These are phyloP conservation scores for Ptilonorhynchus violaceus DNA, from an alignment of 2,113 vertebrate species.

Conservation along the genomic window DNA sequence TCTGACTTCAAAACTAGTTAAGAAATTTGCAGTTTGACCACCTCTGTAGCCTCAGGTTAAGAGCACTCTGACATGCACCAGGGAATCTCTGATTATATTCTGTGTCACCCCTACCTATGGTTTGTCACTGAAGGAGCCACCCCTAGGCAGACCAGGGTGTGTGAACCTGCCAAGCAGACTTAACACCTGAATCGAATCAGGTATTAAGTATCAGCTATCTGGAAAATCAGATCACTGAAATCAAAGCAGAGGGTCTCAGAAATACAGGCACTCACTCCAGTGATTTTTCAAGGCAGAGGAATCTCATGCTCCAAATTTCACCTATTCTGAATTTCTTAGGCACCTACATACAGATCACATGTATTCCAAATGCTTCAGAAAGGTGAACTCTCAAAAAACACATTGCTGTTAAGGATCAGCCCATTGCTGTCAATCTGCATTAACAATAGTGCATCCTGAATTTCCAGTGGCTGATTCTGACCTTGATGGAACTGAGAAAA, in stretches of 20 bases:
- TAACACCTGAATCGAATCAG: neutral
- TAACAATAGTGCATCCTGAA: neutral
- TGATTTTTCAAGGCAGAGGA: neutral
- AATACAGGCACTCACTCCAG: neutral
- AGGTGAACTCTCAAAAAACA: neutral
- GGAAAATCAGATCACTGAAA: neutral
- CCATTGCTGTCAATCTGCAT: neutral
- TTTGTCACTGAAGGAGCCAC: neutral
- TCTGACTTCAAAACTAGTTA: neutral
- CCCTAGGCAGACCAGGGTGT: neutral
- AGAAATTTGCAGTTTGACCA: neutral
- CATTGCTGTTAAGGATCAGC: neutral
- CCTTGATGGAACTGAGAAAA: neutral
- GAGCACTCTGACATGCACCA: neutral
- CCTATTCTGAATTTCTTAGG: neutral
- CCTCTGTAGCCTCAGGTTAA: neutral
- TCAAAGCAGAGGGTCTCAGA: neutral
- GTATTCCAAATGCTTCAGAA: neutral
- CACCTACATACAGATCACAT: fast-evolving
- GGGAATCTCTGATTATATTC: neutral
- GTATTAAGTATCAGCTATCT: too few species aligned
- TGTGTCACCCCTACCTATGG: neutral
- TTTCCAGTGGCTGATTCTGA: neutral
- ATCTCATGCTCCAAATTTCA: neutral
- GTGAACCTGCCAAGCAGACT: neutral